Evolutionary conservation across 2,797 vertebrate species (phyloP), one percentile per base, ranked within the genome.

Genomic region (Margarornis squamiger): DNA sequence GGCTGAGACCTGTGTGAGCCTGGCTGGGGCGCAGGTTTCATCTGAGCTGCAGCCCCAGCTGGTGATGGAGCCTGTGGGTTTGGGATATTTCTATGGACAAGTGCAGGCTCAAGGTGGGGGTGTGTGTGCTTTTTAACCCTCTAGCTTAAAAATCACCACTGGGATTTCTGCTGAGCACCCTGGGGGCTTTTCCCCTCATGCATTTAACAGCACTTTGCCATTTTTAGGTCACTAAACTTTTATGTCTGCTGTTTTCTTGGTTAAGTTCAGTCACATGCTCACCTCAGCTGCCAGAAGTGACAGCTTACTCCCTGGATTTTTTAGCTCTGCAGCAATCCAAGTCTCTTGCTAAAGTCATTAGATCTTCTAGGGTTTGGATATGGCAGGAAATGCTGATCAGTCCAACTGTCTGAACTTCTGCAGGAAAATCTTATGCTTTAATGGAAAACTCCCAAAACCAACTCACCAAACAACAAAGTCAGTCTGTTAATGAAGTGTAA

Each of bases 201-300:
- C 48, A 7, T 71, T 74, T 73, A 74, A 49, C 32, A 14, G 38
- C 20, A 13, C 26, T 66, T 71, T 32, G 66, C 59, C 14, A 2
- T 67, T 93, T 86, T 92, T 88, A 49, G 54, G 63, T 86, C 76
- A 55, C 57, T 62, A 48, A 70, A 74, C n/a, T 91, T 84, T 54
- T 10, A 9, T 75, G 19, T 46, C 34, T 63, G 30, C 36, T 54
- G 4, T 66, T 87, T 83, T 78, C 74, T 48, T 6, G 39, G 13
- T 9, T n/a, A 3, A 30, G 27, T 32, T 90, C n/a, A 59, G 70
- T 48, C 23, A 32, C 48, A 3, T 0, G 2, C 63, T 86, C 34
- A 41, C 57, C 54, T 77, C 52, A 3, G 71, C 74, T 89, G 59
- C 43, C 67, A 80, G 81, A 38, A 89, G 36, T 39, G 66, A 30